Base-by-base conservation (phyloP, 23 tunicate species). In the Halocynthia roretzi region DNA sequence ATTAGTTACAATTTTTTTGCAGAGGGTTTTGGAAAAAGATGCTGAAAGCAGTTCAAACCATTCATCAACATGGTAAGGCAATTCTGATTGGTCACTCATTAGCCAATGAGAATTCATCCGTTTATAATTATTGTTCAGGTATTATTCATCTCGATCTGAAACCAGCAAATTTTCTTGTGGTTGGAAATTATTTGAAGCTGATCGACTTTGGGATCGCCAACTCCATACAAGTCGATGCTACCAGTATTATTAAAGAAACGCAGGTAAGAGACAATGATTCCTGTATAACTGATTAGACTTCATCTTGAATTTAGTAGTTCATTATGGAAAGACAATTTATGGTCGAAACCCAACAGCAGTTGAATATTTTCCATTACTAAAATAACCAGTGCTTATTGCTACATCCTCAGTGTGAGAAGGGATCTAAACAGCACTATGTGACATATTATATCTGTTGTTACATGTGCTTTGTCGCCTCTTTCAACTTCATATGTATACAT, bases 161-260 rank as follows among this genome's bases (percentile, higher is more conserved):
- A 67, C 98, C 98, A 15, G 93, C 93, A 10, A 93, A 93, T 54
- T 93, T 93, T 62, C 67, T 86, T 49, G 51, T 91, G 49, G 97
- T 91, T 10, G 67, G 82, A 61, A 83, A 83, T 48, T 77, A 77
- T 53, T 71, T 91, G 63, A 91, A 91, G 65, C 77, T 91, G 48
- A 91, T 91, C 22, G 97, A 91, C 50, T 91, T 91, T 67, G 97
- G 97, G 60, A 91, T 91, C 54, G 91, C 97, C 8, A 91, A 86
- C 63, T 56, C 87, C 8, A 86, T 93, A 6, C 87, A 86, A 54
- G 77, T 82, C 5, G 88, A 93, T 74, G 98, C 84, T 6, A 91
- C 97, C 10, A 91, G 97, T 61, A 70, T 89, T 52, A 83, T 84
- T 14, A 89, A 89, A 89, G 96, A 89, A 52, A 89, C 93, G 2